Conservation (phyloP, 2,888 invertebrate species). For the Alcis repandata region DNA sequence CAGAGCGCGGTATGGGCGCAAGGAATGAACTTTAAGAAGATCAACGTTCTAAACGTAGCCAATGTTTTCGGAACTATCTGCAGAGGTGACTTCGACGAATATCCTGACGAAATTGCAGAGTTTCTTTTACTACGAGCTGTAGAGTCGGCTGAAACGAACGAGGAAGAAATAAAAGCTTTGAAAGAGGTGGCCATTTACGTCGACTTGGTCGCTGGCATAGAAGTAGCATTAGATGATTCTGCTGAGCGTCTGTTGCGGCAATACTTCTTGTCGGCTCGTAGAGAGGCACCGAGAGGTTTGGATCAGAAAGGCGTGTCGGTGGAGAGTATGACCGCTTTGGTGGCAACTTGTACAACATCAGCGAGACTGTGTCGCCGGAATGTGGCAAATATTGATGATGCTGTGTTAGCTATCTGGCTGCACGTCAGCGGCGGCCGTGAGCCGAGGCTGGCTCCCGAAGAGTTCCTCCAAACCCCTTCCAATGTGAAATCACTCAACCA, state of each 20-base stretch:
- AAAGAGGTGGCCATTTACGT: constrained; percentile 67
- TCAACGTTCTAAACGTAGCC: constrained; percentile 66
- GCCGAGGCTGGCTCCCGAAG: constrained; percentile 75
- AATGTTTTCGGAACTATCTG: constrained; percentile 74
- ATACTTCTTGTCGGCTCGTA: constrained; percentile 77
- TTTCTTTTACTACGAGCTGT: constrained; percentile 65
- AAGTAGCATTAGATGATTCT: constrained; percentile 61
- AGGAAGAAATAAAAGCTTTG: constrained; percentile 64
- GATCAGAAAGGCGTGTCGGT: constrained; percentile 60
- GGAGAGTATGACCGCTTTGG: constrained; percentile 69
- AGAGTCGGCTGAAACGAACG: constrained; percentile 51
- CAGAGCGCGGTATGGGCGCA: constrained; percentile 77
- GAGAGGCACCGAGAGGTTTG: constrained; percentile 60
- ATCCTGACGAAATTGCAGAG: constrained; percentile 70
- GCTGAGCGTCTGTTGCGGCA: constrained; percentile 67
- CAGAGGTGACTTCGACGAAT: constrained; percentile 72
- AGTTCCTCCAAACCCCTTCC: constrained; percentile 73
- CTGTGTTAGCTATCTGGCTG: constrained; percentile 79
- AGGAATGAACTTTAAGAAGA: constrained; percentile 75
- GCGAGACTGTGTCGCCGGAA: constrained; percentile 74
- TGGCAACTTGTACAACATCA: constrained; percentile 66
- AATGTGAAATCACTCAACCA: constrained; percentile 67
- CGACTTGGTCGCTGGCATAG: constrained; percentile 68
- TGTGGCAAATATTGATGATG: constrained; percentile 70
- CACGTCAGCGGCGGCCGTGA: constrained; percentile 74